Conservation (phyloP, 2,888 invertebrate genomes). For the Serripes groenlandicus region DNA sequence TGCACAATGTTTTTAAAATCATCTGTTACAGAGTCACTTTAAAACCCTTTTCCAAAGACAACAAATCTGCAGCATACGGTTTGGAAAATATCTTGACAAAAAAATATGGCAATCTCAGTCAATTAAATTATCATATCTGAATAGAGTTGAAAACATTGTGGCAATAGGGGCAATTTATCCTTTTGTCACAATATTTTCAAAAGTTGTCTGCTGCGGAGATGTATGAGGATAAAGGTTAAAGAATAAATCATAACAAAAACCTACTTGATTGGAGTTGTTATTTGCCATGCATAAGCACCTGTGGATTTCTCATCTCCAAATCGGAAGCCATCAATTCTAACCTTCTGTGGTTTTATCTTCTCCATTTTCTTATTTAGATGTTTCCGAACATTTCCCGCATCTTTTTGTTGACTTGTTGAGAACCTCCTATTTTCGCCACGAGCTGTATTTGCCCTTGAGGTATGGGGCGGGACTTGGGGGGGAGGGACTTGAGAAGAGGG, state of each 20-base stretch:
- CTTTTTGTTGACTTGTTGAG: conserved; percentile 68
- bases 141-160: too few species aligned
- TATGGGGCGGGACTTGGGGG: conserved; percentile 6
- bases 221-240: too few species aligned
- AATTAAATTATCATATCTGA: not conserved
- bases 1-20: too few species aligned
- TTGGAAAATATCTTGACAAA: too few species aligned
- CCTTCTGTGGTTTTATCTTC: conserved; percentile 75
- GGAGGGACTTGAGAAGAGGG: not conserved
- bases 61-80: too few species aligned
- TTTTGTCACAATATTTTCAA: too few species aligned
- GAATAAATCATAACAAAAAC: conserved; percentile 31
- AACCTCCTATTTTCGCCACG: conserved; percentile 61
- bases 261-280: conserved; percentile 81
- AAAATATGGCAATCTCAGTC: not conserved
- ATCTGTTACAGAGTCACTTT: too few species aligned
- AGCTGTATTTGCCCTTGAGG: conserved; percentile 46
- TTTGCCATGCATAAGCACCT: conserved; percentile 83
- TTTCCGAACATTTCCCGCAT: conserved; percentile 72
- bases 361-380: conserved; percentile 77
- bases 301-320: conserved; percentile 76
- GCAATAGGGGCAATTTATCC: too few species aligned
- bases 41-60: too few species aligned
- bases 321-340: conserved; percentile 81
- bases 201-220: too few species aligned